phyloP scores from a whole-genome alignment of 2,113 vertebrate species.

The Dolichotis patagonum region DNA sequence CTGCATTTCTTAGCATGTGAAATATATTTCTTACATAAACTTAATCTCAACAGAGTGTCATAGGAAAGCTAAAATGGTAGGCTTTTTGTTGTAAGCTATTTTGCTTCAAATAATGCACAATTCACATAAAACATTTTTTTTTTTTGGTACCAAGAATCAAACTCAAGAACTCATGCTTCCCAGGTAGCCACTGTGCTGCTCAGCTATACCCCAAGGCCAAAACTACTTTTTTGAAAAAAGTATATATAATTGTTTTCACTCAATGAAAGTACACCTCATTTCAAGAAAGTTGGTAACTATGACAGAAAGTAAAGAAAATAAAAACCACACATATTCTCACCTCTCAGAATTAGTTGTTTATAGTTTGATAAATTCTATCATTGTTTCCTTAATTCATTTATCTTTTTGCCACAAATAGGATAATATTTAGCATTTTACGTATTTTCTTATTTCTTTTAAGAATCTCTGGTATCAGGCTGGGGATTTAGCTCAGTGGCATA shows the following conservation, averaged over 20 bases:
- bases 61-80: neutral
- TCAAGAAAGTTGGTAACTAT: conserved; percentile 24
- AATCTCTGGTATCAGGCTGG: neutral
- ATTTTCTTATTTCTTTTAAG: conserved; percentile 26
- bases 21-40: neutral
- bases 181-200: no score
- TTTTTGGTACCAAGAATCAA: no score
- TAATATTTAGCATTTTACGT: neutral
- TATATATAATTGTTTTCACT: neutral
- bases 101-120: conserved; percentile 50
- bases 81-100: conserved; percentile 40
- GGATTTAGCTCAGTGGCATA: no score
- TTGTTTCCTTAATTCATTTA: neutral
- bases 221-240: conserved; percentile 31
- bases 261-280: conserved; percentile 10
- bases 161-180: no score
- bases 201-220: neutral
- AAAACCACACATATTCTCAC: neutral
- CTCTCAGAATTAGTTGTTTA: conserved; percentile 3
- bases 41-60: conserved; percentile 32
- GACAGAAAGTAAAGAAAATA: conserved; percentile 28
- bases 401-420: neutral
- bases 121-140: conserved; percentile 34
- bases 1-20: neutral
- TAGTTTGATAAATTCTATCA: neutral